Conservation (phyloP, 2,113 vertebrate species). For the Eclectus roratus region DNA sequence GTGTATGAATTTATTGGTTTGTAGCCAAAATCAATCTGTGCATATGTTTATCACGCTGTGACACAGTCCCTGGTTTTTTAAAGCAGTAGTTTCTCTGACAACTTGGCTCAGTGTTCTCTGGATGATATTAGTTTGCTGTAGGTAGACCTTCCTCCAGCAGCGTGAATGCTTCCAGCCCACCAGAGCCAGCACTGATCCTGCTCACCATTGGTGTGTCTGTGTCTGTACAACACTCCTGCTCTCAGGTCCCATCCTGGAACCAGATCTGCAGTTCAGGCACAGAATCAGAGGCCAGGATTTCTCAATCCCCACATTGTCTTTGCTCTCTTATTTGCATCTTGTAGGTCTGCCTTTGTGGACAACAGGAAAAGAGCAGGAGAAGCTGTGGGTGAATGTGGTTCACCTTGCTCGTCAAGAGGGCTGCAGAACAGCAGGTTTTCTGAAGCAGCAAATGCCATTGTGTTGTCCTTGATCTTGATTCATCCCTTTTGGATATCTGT, state of each 20-base stretch:
- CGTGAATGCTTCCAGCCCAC: background rate
- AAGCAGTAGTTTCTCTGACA: constrained; percentile 43
- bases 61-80: background rate
- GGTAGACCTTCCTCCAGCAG: background rate
- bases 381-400: background rate
- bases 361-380: background rate
- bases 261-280: background rate
- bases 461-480: background rate
- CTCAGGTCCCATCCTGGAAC: background rate
- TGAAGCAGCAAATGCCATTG: background rate
- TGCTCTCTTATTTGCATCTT: background rate
- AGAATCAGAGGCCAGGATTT: background rate
- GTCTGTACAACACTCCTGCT: background rate
- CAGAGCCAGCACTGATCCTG: fast-evolving
- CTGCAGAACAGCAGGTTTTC: background rate
- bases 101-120: background rate
- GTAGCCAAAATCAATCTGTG: constrained; percentile 39
- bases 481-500: background rate
- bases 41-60: constrained; percentile 35
- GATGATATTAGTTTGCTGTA: background rate
- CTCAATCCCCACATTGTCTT: background rate
- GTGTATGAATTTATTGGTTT: background rate
- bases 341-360: background rate
- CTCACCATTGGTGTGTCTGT: fast-evolving
- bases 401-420: background rate